Evolutionary conservation across 2,113 vertebrate species (phyloP).

Genomic region (Datnioides undecimradiatus): DNA sequence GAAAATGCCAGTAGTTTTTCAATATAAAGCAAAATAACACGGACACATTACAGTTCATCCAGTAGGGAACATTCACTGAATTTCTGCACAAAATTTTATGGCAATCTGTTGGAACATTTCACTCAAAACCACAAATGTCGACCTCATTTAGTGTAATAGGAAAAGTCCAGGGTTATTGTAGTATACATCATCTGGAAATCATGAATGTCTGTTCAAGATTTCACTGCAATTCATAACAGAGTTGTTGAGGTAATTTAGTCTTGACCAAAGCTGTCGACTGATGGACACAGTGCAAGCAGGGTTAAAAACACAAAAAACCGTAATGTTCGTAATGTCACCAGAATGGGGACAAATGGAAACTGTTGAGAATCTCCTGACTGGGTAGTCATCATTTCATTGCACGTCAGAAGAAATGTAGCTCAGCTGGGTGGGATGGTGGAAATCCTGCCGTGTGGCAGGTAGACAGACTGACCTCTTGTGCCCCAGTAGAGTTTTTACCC

Average conservation of each 20-base stretch:
- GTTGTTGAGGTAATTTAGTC: slow-evolving; percentile 6
- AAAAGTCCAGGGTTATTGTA: not conserved
- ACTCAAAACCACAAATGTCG: not conserved
- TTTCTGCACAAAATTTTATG: not conserved
- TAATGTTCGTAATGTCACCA: not conserved
- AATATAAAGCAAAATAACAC: too few relatives aligned
- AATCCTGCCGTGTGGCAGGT: slow-evolving; percentile 68
- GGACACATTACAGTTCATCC: not conserved
- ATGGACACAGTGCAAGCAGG: not conserved
- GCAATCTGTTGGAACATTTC: not conserved
- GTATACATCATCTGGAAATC: not conserved
- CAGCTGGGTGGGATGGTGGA: slow-evolving; percentile 53
- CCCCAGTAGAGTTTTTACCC: slow-evolving; percentile 44
- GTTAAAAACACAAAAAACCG: not conserved
- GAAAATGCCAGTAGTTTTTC: not conserved
- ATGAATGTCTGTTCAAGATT: not conserved
- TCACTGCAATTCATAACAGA: not conserved
- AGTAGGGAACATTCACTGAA: not conserved
- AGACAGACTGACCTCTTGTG: slow-evolving; percentile 70
- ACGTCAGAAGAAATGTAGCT: slow-evolving; percentile 43
- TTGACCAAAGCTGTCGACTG: not conserved
- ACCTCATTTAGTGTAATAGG: not conserved
- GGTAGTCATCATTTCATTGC: slow-evolving; percentile 13
- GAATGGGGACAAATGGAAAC: slow-evolving; percentile 38
- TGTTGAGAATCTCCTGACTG: not conserved